Conservation (phyloP, 2,113 vertebrate species). For the Podarcis muralis region DNA sequence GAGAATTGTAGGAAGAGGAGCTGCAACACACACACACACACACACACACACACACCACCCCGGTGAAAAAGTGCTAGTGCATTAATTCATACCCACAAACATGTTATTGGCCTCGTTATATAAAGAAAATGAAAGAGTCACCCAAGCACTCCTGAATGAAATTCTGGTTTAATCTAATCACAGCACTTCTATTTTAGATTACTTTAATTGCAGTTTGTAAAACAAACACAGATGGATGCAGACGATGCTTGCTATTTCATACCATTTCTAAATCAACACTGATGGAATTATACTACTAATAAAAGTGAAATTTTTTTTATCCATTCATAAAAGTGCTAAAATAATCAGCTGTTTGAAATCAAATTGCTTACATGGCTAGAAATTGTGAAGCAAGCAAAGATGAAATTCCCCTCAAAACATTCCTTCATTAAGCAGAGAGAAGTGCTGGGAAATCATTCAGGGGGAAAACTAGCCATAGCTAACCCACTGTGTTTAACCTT, state of each 20-base stretch:
- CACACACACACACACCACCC: too few relatives aligned
- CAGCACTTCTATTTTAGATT: constrained; percentile 29
- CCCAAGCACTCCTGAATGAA: not conserved
- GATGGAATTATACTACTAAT: constrained; percentile 42
- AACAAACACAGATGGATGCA: constrained; percentile 34
- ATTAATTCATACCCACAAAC: constrained; percentile 14
- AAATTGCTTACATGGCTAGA: constrained; percentile 35
- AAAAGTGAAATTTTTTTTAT: constrained; percentile 32
- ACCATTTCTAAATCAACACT: constrained; percentile 43
- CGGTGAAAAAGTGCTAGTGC: not conserved
- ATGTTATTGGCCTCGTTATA: not conserved
- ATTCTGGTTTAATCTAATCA: constrained; percentile 29
- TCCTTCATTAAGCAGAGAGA: not conserved
- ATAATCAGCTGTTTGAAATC: constrained; percentile 12
- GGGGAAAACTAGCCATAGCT: not conserved
- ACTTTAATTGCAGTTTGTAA: constrained; percentile 48
- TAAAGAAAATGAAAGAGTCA: not conserved
- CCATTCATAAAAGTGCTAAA: constrained; percentile 20
- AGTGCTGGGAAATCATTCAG: not conserved
- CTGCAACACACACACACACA: not conserved
- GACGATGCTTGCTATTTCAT: constrained; percentile 30
- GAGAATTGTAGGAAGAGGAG: not conserved
- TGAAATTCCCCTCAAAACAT: not conserved
- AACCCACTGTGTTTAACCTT: not conserved
- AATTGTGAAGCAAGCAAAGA: not conserved